Evolutionary conservation across 2,113 vertebrate genomes (phyloP).

Genomic region (Mormyrus iriodes): DNA sequence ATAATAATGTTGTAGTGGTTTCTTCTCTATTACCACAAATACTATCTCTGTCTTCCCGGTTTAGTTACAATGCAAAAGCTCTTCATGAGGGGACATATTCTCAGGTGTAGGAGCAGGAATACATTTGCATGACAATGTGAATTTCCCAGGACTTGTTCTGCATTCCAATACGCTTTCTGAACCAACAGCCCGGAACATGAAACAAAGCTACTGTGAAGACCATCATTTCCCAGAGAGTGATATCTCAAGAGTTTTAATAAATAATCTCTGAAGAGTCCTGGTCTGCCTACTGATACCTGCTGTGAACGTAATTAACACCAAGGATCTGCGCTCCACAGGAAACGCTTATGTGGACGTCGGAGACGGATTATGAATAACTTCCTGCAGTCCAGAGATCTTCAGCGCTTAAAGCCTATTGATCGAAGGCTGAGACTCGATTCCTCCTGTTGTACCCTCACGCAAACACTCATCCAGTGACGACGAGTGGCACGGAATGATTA

Average conservation of each 20-base stretch:
- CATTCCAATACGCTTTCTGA: background rate
- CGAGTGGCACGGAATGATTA: background rate
- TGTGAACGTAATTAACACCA: constrained; percentile 12
- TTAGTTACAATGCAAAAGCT: background rate
- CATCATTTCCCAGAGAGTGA: no score
- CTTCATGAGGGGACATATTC: background rate
- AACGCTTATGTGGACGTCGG: background rate
- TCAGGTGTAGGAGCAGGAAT: background rate
- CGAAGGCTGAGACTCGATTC: background rate
- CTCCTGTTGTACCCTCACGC: background rate
- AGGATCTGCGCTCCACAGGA: background rate
- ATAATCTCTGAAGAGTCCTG: background rate
- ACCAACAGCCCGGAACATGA: background rate
- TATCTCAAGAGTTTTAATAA: background rate
- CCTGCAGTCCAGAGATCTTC: background rate
- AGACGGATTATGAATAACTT: background rate
- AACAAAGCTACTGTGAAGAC: background rate
- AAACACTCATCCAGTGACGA: background rate
- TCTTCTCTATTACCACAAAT: background rate
- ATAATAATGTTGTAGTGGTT: background rate
- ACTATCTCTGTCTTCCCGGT: background rate
- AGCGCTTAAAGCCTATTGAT: background rate
- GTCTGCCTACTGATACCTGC: background rate
- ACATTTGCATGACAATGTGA: constrained; percentile 6
- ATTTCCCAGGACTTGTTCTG: background rate